Evolutionary conservation across 2,113 vertebrate species (phyloP), one percentile per base, ranked within the genome.

Genomic region (Dicrurus megarhynchus): DNA sequence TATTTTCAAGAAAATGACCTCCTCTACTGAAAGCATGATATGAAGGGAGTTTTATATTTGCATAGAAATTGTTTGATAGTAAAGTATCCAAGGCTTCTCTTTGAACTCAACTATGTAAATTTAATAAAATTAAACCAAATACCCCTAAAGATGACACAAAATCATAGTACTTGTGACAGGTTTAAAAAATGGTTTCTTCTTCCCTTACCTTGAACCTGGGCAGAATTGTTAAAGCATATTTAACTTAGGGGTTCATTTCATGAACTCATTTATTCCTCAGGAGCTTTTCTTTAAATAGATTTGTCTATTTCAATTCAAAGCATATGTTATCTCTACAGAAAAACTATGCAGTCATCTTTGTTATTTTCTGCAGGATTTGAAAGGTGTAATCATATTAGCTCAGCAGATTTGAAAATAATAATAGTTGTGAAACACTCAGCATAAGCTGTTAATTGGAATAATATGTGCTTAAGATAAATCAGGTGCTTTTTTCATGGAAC

Each of bases 361-460:
- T 61, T 85, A 89, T 39, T 93, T 93, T 79, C 41, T 79, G 57
- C 46, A 79, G 67, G 15, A 94, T 87, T 73, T 96, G 30, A 65
- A 93, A 87, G 6, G 9, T 84, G 28, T 26, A 79, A 87, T 60
- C 49, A 49, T 35, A 93, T 79, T 87, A 91, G 32, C 46, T 79
- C 74, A 91, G 57, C 57, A 91, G 46, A 89, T 80, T 89, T 89
- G 30, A 89, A 84, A 96, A 82, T 63, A 89, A 21, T 69, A 91
- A 65, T 53, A 84, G 28, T 33, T 81, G n/a, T 55, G 69, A 87
- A 92, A 68, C 17, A 91, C 39, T 41, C 13, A 39, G 12, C 12
- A 30, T 49, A 41, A 83, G 33, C 37, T 87, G 46, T 69, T 96
- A 87, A 96, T 42, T 79, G 81, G 53, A 94, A 82, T 87, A 95